These are phyloP conservation scores for Heliocidaris erythrogramma DNA, from an alignment of 35 echinoderm and acorn worm species.

Conservation along the genomic window DNA sequence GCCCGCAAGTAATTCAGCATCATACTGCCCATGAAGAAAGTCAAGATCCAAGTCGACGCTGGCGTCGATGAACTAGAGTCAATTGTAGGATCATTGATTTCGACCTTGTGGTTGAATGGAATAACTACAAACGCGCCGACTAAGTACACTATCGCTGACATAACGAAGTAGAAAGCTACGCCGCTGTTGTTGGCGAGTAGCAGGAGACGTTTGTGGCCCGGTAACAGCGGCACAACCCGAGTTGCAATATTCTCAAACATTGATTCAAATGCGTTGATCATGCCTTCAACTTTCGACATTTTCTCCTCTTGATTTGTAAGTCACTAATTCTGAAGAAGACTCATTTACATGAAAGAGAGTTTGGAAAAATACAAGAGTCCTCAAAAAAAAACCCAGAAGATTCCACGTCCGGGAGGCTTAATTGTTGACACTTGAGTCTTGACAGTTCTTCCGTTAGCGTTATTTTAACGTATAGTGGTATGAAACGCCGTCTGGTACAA, in stretches of 20 bases:
- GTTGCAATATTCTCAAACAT: neutral
- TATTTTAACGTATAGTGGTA: too few species aligned
- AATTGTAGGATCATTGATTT: neutral
- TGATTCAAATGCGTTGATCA: neutral
- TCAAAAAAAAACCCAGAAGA: too few species aligned
- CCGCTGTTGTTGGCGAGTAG: conserved; percentile 64
- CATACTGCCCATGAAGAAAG: conserved; percentile 49
- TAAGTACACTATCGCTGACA: conserved; percentile 16
- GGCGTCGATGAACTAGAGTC: neutral
- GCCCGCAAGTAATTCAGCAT: conserved; percentile 74
- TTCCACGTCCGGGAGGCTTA: too few species aligned
- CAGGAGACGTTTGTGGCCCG: conserved; percentile 20
- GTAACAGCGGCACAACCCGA: neutral
- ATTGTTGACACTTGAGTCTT: neutral
- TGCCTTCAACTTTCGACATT: neutral
- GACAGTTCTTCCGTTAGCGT: too few species aligned
- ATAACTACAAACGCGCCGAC: conserved; percentile 51
- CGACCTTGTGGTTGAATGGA: conserved; percentile 29
- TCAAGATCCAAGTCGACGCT: conserved; percentile 40
- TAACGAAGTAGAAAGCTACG: conserved; percentile 64
- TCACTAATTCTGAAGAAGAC: neutral
- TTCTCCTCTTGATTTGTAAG: neutral
- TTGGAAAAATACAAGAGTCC: too few species aligned
- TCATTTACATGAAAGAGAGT: too few species aligned
- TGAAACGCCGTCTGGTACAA: too few species aligned